Base-by-base conservation (phyloP, 2,888 invertebrate genomes). In the Eupeodes latifasciatus region DNA sequence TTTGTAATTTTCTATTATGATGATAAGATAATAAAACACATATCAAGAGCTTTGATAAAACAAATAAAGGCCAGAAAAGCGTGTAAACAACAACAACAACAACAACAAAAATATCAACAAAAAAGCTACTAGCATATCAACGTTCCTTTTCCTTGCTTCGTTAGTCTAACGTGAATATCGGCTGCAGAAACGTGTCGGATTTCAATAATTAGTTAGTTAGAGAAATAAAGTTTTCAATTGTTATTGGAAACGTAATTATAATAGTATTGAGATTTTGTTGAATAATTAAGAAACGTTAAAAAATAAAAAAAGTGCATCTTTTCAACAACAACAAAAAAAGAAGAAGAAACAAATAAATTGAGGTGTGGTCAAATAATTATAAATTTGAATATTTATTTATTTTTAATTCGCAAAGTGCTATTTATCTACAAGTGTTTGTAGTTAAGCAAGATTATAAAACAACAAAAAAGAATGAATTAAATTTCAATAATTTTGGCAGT, bases 41-140 rank as follows among this genome's bases (percentile, higher is more conserved):
- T 69, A 53, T 36, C 36, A 69, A 69, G 69, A 69, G 69, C 69
- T 69, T 69, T 69, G 69, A 69, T 69, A 53, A 69, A 69, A 69
- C 16, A 69, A 53, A 69, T 69, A 69, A 69, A 69, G 1, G 36
- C 36, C 51, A 53, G 69, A 69, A 36, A 36, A 53, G 51, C 69
- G 40, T 69, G 69, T 53, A 53, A 69, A 53, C 53, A 44, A 53
- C 27, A 57, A 27, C 53, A 44, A 53, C 27, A 57, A 27, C 57
- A 57, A 57, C 57, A 57, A 27, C 10, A 57, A 66, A 10, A 34
- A 49, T n/a, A 51, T 51, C n/a, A 14, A 59, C n/a, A 59, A 69
- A 69, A 69, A 69, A 69, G 69, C 69, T 69, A 69, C 69, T 69
- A 69, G 36, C 53, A 53, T 19, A 19, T 40, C 36, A 69, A 53